These are phyloP conservation scores for Tapirus indicus DNA, from an alignment of 2,797 vertebrate genomes.

Conservation along the genomic window DNA sequence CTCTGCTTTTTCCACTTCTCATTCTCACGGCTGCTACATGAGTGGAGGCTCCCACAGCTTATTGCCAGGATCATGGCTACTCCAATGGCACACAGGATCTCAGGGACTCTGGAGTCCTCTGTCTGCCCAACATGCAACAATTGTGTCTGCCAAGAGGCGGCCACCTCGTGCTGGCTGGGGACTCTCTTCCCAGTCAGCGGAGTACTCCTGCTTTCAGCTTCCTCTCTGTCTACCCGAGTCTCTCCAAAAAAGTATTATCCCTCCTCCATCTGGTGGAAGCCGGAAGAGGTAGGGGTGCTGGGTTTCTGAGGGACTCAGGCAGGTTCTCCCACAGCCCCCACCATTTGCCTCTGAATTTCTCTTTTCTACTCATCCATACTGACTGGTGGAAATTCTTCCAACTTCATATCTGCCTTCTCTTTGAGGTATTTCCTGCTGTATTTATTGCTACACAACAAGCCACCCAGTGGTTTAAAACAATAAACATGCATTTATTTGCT, in stretches of 20 bases:
- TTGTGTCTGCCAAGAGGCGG: background rate
- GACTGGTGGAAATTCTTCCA: background rate
- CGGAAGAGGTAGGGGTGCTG: background rate
- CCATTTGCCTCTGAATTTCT: background rate
- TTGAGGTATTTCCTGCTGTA: background rate
- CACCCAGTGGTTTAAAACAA: slow-evolving; percentile 10
- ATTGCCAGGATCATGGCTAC: background rate
- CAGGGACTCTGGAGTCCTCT: background rate
- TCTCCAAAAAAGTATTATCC: background rate
- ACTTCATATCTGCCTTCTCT: background rate
- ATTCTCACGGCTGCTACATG: background rate
- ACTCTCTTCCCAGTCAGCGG: background rate
- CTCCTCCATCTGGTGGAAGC: background rate
- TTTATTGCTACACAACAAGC: background rate
- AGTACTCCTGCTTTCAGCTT: background rate
- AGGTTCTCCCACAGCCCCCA: no score
- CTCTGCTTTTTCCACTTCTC: background rate
- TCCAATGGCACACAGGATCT: background rate
- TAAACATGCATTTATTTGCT: background rate
- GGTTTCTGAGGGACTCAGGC: background rate
- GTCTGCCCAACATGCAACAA: background rate
- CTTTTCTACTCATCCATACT: background rate
- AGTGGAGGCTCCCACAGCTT: background rate
- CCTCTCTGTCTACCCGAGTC: background rate
- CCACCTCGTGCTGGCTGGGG: fast-evolving